Evolutionary conservation across 2,113 vertebrate genomes (phyloP), one percentile per base, ranked within the genome.

Genomic region (Leptobrachium leishanense): DNA sequence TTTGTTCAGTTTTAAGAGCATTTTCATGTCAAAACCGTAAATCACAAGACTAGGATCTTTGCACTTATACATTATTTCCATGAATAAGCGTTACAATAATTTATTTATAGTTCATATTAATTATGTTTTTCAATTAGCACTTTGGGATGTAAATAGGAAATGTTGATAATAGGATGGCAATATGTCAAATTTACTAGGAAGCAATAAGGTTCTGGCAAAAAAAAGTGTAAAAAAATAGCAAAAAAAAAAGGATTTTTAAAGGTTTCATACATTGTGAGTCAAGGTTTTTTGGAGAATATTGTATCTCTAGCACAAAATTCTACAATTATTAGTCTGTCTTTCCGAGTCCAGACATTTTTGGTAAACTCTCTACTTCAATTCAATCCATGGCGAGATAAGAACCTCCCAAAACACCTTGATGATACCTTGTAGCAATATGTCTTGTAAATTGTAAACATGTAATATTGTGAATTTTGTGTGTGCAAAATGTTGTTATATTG

Each of bases 1-100:
- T 79, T 43, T 79, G 70, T 79, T 74, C 64, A 55, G 53, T 74
- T 74, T 68, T 81, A 81, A 74, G 71, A 81, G 78, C 72, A 81
- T 68, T 62, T 68, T 81, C 54, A 59, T 59, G 13, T 59, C 55
- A 59, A 12, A 59, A 3, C 1, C 11, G 55, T 12, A 59, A 11
- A 59, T 59, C 13, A 12, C 11, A 59, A 12, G 3, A 11, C 9
- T 59, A 12, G 11, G 9, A 12, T 59, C 3, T 59, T 59, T 59
- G 10, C 1, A 59, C 13, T 59, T 59, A 59, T 59, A 12, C 55
- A 59, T 59, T 59, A 59, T 59, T 31, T 12, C 13, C 55, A 1
- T 59, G 55, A 59, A 11, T 59, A 59, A 4, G 6, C 13, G 13
- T 59, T 59, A 59, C 2, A 3, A 59, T 59, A 15, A 59, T 59